Evolutionary conservation across 2,888 invertebrate genomes (phyloP), one percentile per base, ranked within the genome.

Genomic region (Caenorhabditis sp.): DNA sequence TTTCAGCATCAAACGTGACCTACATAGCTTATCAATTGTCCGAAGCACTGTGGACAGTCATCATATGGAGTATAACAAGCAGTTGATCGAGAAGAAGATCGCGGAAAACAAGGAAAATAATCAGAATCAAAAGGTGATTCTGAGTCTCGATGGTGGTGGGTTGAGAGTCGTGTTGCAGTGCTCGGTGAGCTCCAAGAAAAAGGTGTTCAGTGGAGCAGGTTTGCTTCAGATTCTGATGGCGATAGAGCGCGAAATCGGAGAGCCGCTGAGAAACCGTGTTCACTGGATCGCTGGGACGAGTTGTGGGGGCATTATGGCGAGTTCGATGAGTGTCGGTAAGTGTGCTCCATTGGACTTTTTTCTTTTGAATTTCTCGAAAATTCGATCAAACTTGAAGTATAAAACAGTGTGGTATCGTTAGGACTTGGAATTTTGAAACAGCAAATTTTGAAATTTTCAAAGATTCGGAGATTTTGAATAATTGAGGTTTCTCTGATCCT

Each of bases 251-350:
- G 74, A 64, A 54, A 35, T 85, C 31, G 80, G 77, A 0, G 87
- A 85, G 59, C 73, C 80, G 8, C 38, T 87, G 0, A 56, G 81
- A 35, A 54, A 74, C 12, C 69, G 82, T 38, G 64, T 84, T 8
- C 87, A 87, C 49, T 87, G 87, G 87, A 51, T 87, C n/a, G 87
- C 80, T 6, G 87, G 87, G 0, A 87, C 87, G 24, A 82, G 82
- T 58, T 82, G 84, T 47, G 87, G 87, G 4, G 87, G 87, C 3
- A 80, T 87, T 24, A 81, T 87, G 74, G 73, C 84, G 19, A 66
- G 80, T 44, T 59, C 76, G 31, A 74, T 87, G n/a, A 72, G 80
- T 10, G 69, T 51, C 16, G 87, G 86, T 82, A 28, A 47, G 59
- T 59, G 58, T 35, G 58, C 58, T 58, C 58, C 7, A 35, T 22